A percentile compares a stretch with the other conserved stretches of the same genome.
These are phyloP conservation scores for Acanthoscelides obtectus DNA, from an alignment of 2,888 invertebrate genomes.

Conservation along the genomic window DNA sequence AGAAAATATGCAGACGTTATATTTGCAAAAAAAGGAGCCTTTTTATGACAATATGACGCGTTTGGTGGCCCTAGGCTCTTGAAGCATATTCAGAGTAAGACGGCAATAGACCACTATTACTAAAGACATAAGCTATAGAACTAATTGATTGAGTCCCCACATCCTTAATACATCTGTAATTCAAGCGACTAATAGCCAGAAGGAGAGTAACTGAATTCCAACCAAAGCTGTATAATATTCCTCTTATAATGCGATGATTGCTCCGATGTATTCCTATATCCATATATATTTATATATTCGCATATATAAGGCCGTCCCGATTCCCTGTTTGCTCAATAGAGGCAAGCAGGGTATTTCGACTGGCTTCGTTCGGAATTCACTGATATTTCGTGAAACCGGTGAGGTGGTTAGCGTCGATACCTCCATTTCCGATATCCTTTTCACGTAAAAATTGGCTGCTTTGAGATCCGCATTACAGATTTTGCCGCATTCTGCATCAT, in stretches of 20 bases:
- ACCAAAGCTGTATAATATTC: not conserved
- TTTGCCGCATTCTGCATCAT: not conserved
- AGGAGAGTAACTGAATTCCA: not conserved
- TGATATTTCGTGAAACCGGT: not conserved
- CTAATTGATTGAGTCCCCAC: too few relatives aligned
- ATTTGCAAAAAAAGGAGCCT: too few relatives aligned
- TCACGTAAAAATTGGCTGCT: not conserved
- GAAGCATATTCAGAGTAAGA: too few relatives aligned
- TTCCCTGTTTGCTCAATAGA: not conserved
- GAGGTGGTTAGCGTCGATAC: not conserved
- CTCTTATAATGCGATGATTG: not conserved
- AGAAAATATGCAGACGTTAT: too few relatives aligned
- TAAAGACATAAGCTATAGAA: too few relatives aligned
- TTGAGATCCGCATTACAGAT: not conserved
- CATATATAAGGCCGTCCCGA: not conserved
- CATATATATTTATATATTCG: not conserved
- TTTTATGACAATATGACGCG: too few relatives aligned
- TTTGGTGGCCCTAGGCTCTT: too few relatives aligned
- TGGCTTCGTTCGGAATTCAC: not conserved
- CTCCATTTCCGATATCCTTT: not conserved
- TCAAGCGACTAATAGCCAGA: too few relatives aligned
- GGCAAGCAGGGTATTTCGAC: not conserved
- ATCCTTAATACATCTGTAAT: too few relatives aligned
- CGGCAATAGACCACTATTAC: too few relatives aligned
- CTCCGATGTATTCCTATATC: not conserved